These are phyloP conservation scores for Tubiluchus corallicola DNA, from an alignment of 2,888 invertebrate genomes.

Conservation along the genomic window DNA sequence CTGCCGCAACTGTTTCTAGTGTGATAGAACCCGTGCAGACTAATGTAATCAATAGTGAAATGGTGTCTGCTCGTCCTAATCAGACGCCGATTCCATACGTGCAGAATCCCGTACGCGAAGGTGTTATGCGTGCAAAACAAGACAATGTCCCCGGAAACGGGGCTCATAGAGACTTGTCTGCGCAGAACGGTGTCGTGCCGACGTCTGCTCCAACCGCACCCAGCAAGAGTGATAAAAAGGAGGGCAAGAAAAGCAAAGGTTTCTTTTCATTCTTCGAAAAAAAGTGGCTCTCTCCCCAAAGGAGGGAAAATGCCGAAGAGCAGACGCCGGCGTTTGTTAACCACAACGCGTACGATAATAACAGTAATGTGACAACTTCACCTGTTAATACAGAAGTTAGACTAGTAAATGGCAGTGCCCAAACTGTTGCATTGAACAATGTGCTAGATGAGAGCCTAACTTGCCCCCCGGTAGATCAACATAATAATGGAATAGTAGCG, in stretches of 20 bases:
- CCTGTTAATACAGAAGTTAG: background rate
- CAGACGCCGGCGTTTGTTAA: background rate
- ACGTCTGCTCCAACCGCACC: conserved; percentile 11
- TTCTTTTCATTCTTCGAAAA: conserved; percentile 12
- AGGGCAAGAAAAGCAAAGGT: conserved; percentile 15
- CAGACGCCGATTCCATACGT: conserved; percentile 44
- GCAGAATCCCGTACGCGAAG: conserved; percentile 46
- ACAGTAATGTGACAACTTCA: too few species aligned
- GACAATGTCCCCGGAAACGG: conserved; percentile 26
- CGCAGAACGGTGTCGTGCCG: conserved; percentile 10
- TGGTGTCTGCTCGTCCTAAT: conserved; percentile 19
- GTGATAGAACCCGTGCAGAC: background rate
- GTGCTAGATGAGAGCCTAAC: too few species aligned
- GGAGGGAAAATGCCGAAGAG: background rate
- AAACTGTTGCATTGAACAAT: background rate
- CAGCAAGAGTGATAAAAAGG: conserved; percentile 11
- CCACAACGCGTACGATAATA: too few species aligned
- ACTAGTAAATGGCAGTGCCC: background rate
- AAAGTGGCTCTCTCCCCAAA: conserved; percentile 8
- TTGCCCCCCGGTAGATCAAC: background rate
- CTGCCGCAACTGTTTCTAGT: conserved; percentile 1
- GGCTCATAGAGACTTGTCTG: conserved; percentile 12
- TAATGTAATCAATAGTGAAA: too few species aligned
- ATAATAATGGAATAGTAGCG: background rate
- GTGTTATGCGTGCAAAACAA: conserved; percentile 23